A percentile compares a stretch with the other conserved stretches of the same genome.
Conservation (phyloP, 2,888 invertebrate genomes). For the Cremastobaeus sp. region DNA sequence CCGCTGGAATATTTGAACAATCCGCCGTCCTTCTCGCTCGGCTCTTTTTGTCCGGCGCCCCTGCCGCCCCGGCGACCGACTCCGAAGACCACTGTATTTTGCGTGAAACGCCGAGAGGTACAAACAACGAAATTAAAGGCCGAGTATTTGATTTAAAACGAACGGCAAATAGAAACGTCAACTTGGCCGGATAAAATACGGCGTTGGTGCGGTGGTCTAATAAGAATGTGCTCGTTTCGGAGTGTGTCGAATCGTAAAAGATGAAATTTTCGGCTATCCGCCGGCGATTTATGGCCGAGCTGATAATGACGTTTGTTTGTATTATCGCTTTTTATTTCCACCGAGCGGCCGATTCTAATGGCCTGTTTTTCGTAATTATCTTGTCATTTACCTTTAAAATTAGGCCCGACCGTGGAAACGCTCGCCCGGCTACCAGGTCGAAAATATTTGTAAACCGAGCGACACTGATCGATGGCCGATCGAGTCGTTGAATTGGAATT, state of each 20-base stretch:
- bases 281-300: constrained; percentile 42
- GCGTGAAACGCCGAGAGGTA: constrained; percentile 38
- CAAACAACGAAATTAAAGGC: constrained; percentile 54
- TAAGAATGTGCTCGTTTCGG: constrained; percentile 47
- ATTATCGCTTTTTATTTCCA: constrained; percentile 46
- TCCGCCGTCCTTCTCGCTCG: constrained; percentile 27
- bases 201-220: constrained; percentile 44
- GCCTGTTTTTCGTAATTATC: constrained; percentile 40
- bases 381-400: constrained; percentile 46
- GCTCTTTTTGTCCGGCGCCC: constrained; percentile 1
- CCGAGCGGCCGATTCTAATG: constrained; percentile 5
- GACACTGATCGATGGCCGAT: too few species aligned
- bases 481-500: too few species aligned
- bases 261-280: constrained; percentile 40
- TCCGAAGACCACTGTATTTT: constrained; percentile 32
- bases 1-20: constrained; percentile 62
- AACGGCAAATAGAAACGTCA: constrained; percentile 52
- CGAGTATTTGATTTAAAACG: constrained; percentile 52
- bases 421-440: background rate
- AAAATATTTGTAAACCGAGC: background rate
- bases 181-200: constrained; percentile 45
- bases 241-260: constrained; percentile 54
- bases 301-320: constrained; percentile 55
- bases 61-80: background rate
- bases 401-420: constrained; percentile 1